These are phyloP conservation scores for Teleopsis dalmanni DNA, from an alignment of 1,140 invertebrate genomes.

Conservation along the genomic window DNA sequence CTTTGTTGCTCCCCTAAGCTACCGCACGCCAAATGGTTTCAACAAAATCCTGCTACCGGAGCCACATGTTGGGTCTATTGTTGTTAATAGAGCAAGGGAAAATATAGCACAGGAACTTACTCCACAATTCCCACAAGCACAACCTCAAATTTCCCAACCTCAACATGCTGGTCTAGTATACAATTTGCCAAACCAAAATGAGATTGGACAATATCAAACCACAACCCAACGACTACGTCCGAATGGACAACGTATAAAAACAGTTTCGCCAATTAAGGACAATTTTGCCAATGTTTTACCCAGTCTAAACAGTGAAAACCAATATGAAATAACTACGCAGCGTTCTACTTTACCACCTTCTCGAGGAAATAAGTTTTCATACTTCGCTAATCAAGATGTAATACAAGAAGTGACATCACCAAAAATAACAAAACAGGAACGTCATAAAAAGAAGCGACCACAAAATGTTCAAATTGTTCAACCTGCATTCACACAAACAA, in stretches of 20 bases:
- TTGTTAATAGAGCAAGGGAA: conserved; percentile 51
- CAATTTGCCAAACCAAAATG: conserved; percentile 5
- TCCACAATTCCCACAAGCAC: background rate
- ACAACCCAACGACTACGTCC: conserved; percentile 15
- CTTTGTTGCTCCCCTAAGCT: conserved; percentile 75
- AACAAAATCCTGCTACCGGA: conserved; percentile 75
- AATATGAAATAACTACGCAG: conserved; percentile 26
- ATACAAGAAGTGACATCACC: conserved; percentile 35
- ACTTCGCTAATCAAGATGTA: conserved; percentile 32
- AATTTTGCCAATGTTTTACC: background rate
- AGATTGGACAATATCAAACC: conserved; percentile 15
- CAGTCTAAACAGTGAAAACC: conserved; percentile 24
- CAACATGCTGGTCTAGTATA: background rate
- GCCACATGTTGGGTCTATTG: conserved; percentile 75
- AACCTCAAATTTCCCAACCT: background rate
- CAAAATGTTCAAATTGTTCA: conserved; percentile 21
- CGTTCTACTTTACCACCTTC: conserved; percentile 1
- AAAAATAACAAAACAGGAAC: conserved; percentile 32
- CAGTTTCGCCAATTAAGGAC: conserved; percentile 5
- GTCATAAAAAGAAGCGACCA: conserved; percentile 36
- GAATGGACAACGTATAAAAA: conserved; percentile 8
- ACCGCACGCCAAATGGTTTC: conserved; percentile 69
- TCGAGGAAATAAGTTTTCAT: conserved; percentile 37
- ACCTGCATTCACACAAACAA: conserved; percentile 23
- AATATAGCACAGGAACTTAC: background rate